Conservation (phyloP, 2,888 invertebrate species). For the Scaptomyza flava region DNA sequence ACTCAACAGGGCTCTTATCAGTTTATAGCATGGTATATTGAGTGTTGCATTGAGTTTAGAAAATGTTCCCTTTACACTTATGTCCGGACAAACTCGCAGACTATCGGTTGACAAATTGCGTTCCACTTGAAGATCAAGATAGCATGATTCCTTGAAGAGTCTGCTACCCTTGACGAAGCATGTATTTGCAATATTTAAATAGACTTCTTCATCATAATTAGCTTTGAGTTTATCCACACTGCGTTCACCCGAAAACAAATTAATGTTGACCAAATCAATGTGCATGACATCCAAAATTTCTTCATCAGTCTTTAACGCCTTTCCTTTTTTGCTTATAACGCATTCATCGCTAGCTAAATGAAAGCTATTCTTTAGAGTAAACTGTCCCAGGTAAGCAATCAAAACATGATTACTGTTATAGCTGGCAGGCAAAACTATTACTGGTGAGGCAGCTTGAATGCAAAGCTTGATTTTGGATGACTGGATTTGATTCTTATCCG, state of each 20-base stretch:
- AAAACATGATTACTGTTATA: conserved; percentile 91
- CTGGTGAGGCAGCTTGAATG: conserved; percentile 87
- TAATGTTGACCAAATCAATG: conserved; percentile 89
- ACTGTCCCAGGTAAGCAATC: conserved; percentile 91
- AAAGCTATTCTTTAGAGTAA: conserved; percentile 92
- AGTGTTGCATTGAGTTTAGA: conserved; percentile 93
- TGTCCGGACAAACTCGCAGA: conserved; percentile 89
- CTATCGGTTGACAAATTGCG: conserved; percentile 89
- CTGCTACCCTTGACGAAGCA: conserved; percentile 86
- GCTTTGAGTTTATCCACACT: conserved; percentile 51
- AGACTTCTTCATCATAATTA: conserved; percentile 53
- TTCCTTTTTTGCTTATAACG: conserved; percentile 74
- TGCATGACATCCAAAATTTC: conserved; percentile 87
- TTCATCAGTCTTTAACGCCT: conserved; percentile 56
- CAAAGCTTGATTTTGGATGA: conserved; percentile 82
- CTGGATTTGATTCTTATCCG: conserved; percentile 57
- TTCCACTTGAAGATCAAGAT: conserved; percentile 92
- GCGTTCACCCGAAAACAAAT: conserved; percentile 87
- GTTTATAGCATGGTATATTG: conserved; percentile 93
- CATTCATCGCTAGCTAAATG: conserved; percentile 86
- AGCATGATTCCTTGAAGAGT: conserved; percentile 92
- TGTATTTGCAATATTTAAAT: conserved; percentile 81
- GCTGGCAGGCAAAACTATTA: conserved; percentile 94
- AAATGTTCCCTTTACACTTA: conserved; percentile 93
- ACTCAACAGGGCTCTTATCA: conserved; percentile 93